Evolutionary conservation across 2,797 vertebrate species (phyloP), one percentile per base, ranked within the genome.

Genomic region (Sebastes reedi): DNA sequence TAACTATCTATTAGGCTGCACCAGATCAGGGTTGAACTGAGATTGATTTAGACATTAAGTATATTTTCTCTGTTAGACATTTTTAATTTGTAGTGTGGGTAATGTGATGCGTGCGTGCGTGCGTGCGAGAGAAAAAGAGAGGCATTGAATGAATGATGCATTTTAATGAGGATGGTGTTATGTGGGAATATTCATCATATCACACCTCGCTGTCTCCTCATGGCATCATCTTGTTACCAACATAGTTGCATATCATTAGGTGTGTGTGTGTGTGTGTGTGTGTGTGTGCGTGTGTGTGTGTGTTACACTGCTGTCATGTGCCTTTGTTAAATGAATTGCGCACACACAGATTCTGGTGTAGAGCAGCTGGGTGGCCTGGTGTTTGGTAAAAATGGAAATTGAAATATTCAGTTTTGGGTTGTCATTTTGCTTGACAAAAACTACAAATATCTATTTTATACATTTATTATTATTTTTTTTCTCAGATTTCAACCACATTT

Each of bases 151-250:
- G 61, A 34, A 60, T 42, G 72, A 75, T 72, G 78, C 78, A 79
- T 77, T 72, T 82, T 72, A 50, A 76, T 69, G 36, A 77, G 11
- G 34, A 16, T 6, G 7, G 52, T 32, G 61, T 14, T 68, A 64
- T 58, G 65, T 61, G 65, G 54, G 68, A 79, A 55, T 62, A 72
- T 60, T 78, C 65, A 62, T 80, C 55, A 50, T 22, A 61, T 74
- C 50, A 30, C 71, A 72, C 78, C 32, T 71, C 32, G 4, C 29
- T 22, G 62, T 46, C 14, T 71, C 46, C 46, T 60, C 73, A 25
- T 62, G 64, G 36, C 58, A 56, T 79, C 72, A 36, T 70, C 42
- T 36, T 42, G 18, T 71, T 55, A 42, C 62, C 22, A 8, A 25
- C 66, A 67, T 18, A 46, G 60, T 10, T 71, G 29, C 14, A 29